Conservation (phyloP, 2,113 vertebrate species). For the Ochotona curzoniae region DNA sequence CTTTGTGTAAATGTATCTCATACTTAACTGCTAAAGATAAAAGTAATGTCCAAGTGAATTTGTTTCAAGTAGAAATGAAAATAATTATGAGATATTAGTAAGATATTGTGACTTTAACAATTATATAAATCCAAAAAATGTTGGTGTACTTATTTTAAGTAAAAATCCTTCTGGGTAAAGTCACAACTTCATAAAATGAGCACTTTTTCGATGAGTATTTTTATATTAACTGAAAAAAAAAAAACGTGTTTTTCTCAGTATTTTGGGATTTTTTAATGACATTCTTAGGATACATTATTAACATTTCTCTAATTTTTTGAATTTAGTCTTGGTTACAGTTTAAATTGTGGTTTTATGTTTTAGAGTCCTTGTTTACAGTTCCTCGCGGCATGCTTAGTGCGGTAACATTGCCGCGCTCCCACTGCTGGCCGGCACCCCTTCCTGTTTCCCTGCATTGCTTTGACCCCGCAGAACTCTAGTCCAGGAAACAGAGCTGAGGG, state of each 20-base stretch:
- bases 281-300: conserved; percentile 38
- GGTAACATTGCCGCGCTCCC: background rate
- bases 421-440: conserved; percentile 25
- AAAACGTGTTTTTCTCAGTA: conserved; percentile 12
- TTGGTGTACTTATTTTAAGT: conserved; percentile 26
- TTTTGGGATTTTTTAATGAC: conserved; percentile 15
- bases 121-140: conserved; percentile 44
- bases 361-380: conserved; percentile 30
- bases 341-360: conserved; percentile 34
- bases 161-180: conserved; percentile 22
- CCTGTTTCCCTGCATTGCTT: conserved; percentile 31
- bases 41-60: conserved; percentile 57
- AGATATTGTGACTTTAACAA: conserved; percentile 5
- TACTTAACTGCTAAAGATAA: conserved; percentile 35
- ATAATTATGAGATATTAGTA: conserved; percentile 42
- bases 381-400: conserved; percentile 4
- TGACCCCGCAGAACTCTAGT: background rate
- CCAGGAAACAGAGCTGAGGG: background rate
- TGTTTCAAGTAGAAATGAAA: conserved; percentile 38
- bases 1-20: background rate
- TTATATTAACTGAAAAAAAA: conserved; percentile 59
- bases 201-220: background rate
- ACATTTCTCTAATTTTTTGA: background rate
- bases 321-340: background rate
- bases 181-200: conserved; percentile 41